Evolutionary conservation across 2,888 invertebrate genomes (phyloP), one percentile per base, ranked within the genome.

Genomic region (Tiliacea aurago): DNA sequence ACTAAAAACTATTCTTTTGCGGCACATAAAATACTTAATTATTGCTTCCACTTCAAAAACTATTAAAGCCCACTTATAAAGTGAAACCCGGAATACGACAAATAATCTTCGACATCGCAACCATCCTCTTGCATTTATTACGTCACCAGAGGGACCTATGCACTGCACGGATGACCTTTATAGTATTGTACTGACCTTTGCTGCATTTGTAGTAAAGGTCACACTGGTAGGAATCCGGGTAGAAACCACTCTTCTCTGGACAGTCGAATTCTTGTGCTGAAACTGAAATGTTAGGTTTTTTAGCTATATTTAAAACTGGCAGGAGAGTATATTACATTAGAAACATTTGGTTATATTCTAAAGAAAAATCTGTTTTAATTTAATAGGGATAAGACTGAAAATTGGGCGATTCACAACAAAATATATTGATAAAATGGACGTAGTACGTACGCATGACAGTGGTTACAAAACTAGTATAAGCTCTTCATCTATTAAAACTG

Each of bases 161-260:
- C 67, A 63, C 72, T 80, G 79, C 80, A 77, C 66, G 45, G 47
- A 23, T 74, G 87, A 93, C 92, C 92, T 94, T 91, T 92, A 1
- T 37, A n/a, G 9, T 49, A 64, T 6, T 91, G 87, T 94, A 96
- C 96, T 95, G 89, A 96, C 96, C 97, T 93, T 97, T 97, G 73
- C 95, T 94, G 94, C 98, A 98, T 88, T 97, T 97, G 93, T 98
- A 98, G 92, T 98, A 98, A 80, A 98, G 97, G 94, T 98, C 98
- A 91, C 98, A 98, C 92, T 98, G 98, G 89, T 97, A 97, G 2
- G 96, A 96, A 91, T 98, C 98, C 7, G 98, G 97, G 93, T 97
- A 98, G 93, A 96, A 98, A n/a, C 98, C 98, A 81, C 96, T 97
- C 83, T 97, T 96, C 78, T 97, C 97, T 6, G 98, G 98, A 86